Conservation (phyloP, 2,113 vertebrate genomes). For the Megalops atlanticus region DNA sequence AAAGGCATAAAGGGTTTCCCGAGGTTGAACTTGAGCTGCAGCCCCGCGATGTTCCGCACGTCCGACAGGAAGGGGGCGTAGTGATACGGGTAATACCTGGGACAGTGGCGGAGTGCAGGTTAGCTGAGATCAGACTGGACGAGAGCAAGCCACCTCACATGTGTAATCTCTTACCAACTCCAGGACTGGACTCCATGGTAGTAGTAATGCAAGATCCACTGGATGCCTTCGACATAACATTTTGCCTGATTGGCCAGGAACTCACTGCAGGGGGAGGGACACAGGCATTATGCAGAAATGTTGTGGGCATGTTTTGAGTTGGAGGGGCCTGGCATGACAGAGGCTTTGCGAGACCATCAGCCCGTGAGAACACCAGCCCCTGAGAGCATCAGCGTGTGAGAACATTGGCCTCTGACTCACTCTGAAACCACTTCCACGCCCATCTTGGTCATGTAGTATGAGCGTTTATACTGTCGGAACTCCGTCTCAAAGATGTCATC, state of each 20-base stretch:
- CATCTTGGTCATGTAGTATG: slow-evolving; percentile 98
- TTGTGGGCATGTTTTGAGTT: background rate
- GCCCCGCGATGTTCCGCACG: slow-evolving; percentile 79
- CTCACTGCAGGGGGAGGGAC: slow-evolving; percentile 73
- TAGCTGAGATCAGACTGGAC: background rate
- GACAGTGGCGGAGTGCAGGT: slow-evolving; percentile 37
- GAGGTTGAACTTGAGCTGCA: slow-evolving; percentile 85
- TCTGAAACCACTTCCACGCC: slow-evolving; percentile 93
- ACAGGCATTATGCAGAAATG: background rate
- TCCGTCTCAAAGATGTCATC: slow-evolving; percentile 97
- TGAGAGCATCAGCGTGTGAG: no score
- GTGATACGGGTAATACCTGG: slow-evolving; percentile 94
- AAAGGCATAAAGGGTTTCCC: slow-evolving; percentile 95
- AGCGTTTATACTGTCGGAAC: slow-evolving; percentile 95
- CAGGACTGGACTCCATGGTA: slow-evolving; percentile 98
- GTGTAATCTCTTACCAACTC: slow-evolving; percentile 91
- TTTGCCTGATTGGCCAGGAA: slow-evolving; percentile 89
- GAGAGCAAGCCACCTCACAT: background rate
- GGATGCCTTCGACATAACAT: slow-evolving; percentile 95
- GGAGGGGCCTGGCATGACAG: no score
- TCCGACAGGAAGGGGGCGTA: slow-evolving; percentile 97
- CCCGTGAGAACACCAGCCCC: no score
- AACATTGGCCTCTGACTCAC: slow-evolving; percentile 69
- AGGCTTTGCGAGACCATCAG: no score
- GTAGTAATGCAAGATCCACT: slow-evolving; percentile 99